Evolutionary conservation across 2,113 vertebrate species (phyloP).

Genomic region (Archocentrus centrarchus): DNA sequence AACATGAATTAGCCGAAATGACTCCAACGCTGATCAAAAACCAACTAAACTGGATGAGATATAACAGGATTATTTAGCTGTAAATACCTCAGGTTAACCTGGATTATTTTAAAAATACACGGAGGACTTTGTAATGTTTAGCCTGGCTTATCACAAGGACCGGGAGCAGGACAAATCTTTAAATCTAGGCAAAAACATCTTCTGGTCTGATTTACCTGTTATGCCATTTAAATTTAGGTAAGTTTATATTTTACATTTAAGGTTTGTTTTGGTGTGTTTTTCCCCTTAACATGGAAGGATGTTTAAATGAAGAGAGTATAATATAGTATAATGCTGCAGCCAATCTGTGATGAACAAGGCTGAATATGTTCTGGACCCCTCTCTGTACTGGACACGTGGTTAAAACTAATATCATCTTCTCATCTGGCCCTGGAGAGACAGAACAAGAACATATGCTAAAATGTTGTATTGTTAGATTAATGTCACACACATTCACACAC

Average conservation of each 20-base stretch:
- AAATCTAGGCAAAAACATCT: too few relatives aligned
- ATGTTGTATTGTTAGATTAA: conserved; percentile 12
- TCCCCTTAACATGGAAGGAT: too few relatives aligned
- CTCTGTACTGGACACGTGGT: neutral
- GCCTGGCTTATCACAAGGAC: neutral
- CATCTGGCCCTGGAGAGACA: conserved; percentile 8
- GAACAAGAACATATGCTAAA: conserved; percentile 5
- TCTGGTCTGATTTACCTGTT: neutral
- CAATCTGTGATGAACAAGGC: neutral
- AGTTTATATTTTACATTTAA: neutral
- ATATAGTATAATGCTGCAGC: neutral
- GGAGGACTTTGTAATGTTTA: neutral
- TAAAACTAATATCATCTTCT: conserved; percentile 21
- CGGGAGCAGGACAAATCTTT: too few relatives aligned
- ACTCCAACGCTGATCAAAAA: neutral
- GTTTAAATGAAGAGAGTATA: too few relatives aligned
- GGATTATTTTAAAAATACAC: neutral
- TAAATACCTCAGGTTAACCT: neutral
- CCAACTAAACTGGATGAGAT: neutral
- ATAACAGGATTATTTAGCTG: neutral
- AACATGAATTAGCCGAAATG: neutral
- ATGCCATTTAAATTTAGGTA: neutral
- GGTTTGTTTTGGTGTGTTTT: too few relatives aligned
- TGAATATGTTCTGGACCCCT: neutral
- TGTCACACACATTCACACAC: conserved; percentile 33